Conservation (phyloP, 2,888 invertebrate species). For the Luffia ferchaultella region DNA sequence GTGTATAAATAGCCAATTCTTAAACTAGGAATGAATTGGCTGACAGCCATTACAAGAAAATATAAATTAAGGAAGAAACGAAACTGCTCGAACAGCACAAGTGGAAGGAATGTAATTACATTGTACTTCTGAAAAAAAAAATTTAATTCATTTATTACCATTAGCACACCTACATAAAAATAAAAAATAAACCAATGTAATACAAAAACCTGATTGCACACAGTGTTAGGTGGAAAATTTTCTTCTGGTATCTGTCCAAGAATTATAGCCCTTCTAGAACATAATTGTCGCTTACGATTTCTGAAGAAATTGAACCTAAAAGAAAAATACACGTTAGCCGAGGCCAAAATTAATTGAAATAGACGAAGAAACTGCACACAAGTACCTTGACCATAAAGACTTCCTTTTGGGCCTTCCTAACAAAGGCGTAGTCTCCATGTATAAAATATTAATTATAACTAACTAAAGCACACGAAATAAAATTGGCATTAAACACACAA, state of each 20-base stretch:
- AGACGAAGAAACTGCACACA: too few relatives aligned
- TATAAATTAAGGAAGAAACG: slow-evolving; percentile 98
- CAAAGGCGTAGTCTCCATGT: slow-evolving; percentile 55
- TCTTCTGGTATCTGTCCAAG: slow-evolving; percentile 80
- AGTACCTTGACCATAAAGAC: slow-evolving; percentile 59
- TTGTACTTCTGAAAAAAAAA: slow-evolving; percentile 87
- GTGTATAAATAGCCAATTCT: slow-evolving; percentile 98
- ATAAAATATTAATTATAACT: slow-evolving; percentile 10
- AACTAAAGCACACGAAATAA: too few relatives aligned
- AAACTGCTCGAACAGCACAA: slow-evolving; percentile 98
- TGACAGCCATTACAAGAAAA: slow-evolving; percentile 96
- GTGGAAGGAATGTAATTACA: slow-evolving; percentile 85
- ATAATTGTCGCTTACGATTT: slow-evolving; percentile 78
- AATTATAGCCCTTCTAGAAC: slow-evolving; percentile 78
- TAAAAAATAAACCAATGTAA: background rate
- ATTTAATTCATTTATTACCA: background rate
- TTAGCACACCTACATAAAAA: background rate
- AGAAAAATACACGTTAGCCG: slow-evolving; percentile 11
- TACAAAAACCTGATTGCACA: slow-evolving; percentile 92
- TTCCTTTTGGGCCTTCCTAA: slow-evolving; percentile 43
- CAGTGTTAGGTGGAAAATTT: slow-evolving; percentile 93
- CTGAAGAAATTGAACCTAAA: slow-evolving; percentile 80
- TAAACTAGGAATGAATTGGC: slow-evolving; percentile 97
- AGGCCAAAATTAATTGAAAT: too few relatives aligned
- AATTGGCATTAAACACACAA: too few relatives aligned